These are phyloP conservation scores for Cydia pomonella DNA, from an alignment of 1,140 invertebrate genomes.

Conservation along the genomic window DNA sequence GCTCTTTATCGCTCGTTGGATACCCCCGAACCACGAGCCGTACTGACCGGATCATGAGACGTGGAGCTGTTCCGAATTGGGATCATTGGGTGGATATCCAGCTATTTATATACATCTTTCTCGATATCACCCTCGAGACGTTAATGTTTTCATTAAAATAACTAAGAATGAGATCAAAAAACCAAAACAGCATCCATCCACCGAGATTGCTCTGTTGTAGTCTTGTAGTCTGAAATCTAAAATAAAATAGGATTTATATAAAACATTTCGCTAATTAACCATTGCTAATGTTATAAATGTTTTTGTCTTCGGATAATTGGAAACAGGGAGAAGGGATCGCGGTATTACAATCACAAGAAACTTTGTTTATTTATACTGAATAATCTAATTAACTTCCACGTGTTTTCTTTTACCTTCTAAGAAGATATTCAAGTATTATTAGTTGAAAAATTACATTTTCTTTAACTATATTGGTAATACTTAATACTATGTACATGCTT, in stretches of 20 bases:
- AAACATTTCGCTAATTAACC: constrained; percentile 61
- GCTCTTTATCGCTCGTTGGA: too few relatives aligned
- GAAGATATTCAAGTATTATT: not conserved
- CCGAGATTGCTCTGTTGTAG: constrained; percentile 62
- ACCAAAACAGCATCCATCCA: constrained; percentile 51
- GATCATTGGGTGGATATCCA: not conserved
- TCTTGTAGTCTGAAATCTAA: constrained; percentile 78
- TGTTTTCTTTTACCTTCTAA: not conserved
- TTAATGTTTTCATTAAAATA: constrained; percentile 50
- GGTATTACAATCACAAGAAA: too few relatives aligned
- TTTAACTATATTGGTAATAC: not conserved
- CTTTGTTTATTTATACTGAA: not conserved
- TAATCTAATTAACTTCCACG: not conserved
- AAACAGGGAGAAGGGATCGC: not conserved
- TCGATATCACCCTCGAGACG: constrained; percentile 41
- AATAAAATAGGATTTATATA: constrained; percentile 31
- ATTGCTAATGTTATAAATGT: not conserved
- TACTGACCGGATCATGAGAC: too few relatives aligned
- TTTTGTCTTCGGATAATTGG: constrained; percentile 17
- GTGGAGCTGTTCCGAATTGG: too few relatives aligned
- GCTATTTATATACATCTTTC: not conserved
- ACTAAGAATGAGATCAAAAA: constrained; percentile 62
- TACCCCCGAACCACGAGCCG: too few relatives aligned
- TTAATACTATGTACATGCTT: not conserved
- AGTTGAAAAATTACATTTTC: not conserved